Evolutionary conservation across 2,797 vertebrate genomes (phyloP).

Genomic region (Poliocrania exsul): DNA sequence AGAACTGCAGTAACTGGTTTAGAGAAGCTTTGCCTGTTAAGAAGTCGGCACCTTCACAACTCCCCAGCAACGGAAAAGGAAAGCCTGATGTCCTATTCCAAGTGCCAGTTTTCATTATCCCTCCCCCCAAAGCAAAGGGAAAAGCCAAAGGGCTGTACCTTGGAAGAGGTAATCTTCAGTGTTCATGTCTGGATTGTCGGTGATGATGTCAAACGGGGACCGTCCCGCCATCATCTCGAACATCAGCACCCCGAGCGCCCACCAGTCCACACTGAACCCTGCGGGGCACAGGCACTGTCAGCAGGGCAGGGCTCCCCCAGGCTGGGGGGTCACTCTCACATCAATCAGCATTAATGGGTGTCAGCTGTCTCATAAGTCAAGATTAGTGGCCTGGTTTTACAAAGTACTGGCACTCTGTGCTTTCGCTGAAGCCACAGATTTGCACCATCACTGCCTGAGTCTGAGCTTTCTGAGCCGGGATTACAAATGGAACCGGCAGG

Average conservation of each 20-base stretch:
- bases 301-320: background rate
- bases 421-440: background rate
- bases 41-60: background rate
- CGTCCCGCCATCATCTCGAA: slow-evolving; percentile 99
- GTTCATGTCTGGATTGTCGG: slow-evolving; percentile 99
- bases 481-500: background rate
- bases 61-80: background rate
- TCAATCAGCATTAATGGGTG: background rate
- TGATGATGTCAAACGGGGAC: slow-evolving; percentile 97
- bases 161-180: slow-evolving; percentile 99
- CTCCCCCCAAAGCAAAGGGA: background rate
- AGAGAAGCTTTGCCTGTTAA: accelerated
- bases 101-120: accelerated
- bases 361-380: accelerated
- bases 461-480: background rate
- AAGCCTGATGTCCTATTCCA: background rate
- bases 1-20: background rate
- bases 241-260: slow-evolving; percentile 97
- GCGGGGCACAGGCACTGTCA: background rate
- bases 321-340: too few species aligned
- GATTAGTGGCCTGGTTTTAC: background rate
- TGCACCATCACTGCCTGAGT: background rate
- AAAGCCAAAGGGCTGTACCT: slow-evolving; percentile 74
- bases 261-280: slow-evolving; percentile 78
- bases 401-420: background rate